These are phyloP conservation scores for Naja naja DNA, from an alignment of 2,113 vertebrate genomes.

Conservation along the genomic window DNA sequence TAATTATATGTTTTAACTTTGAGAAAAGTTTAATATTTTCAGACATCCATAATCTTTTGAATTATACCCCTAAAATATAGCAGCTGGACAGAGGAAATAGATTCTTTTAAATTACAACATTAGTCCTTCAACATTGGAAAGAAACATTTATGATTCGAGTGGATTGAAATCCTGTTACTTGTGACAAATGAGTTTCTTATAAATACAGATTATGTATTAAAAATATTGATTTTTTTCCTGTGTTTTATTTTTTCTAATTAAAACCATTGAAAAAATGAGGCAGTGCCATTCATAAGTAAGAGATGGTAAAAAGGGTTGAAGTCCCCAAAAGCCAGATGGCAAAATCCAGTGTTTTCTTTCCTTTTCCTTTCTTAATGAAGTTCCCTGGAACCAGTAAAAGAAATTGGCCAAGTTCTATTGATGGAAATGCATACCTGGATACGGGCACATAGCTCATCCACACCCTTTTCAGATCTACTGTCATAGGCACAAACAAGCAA, in stretches of 20 bases:
- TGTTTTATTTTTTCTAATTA: neutral
- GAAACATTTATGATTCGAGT: neutral
- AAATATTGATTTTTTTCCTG: neutral
- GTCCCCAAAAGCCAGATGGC: neutral
- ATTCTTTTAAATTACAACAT: neutral
- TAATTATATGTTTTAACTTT: neutral
- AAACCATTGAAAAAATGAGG: neutral
- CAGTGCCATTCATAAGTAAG: neutral
- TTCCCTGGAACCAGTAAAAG: neutral
- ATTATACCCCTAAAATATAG: neutral
- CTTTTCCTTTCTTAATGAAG: neutral
- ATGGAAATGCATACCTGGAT: neutral
- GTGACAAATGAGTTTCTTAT: neutral
- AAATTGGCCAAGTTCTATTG: neutral
- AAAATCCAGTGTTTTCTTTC: neutral
- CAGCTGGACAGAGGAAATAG: neutral
- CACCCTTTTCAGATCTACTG: neutral
- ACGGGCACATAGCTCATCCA: neutral
- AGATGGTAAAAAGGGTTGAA: neutral
- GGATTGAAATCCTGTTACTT: neutral
- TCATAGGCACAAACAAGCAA: neutral
- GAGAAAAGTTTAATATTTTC: neutral
- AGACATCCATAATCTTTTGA: neutral
- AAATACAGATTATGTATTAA: neutral
- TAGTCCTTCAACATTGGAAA: neutral